Evolutionary conservation across 2,888 invertebrate genomes (phyloP).

Genomic region (Dynastes tityus): DNA sequence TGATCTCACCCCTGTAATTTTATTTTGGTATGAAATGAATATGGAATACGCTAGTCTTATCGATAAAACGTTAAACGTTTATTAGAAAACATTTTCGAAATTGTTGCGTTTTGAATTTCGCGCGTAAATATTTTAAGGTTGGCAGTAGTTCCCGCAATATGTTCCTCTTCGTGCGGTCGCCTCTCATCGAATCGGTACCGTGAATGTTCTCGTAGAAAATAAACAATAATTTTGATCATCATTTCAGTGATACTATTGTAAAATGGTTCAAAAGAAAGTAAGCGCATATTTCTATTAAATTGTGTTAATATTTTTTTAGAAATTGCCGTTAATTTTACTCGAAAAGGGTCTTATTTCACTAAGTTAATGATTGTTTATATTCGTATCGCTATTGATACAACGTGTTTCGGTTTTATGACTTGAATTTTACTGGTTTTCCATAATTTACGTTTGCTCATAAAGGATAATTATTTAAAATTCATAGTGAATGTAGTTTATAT

Average conservation of each 20-base stretch:
- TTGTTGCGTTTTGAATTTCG: conserved; percentile 31
- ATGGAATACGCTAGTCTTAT: neutral
- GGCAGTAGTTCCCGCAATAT: conserved; percentile 29
- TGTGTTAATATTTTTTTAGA: conserved; percentile 27
- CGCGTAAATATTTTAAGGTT: conserved; percentile 21
- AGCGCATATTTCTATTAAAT: conserved; percentile 39
- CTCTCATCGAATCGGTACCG: conserved; percentile 30
- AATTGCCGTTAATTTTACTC: neutral
- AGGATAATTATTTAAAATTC: neutral
- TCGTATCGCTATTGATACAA: neutral
- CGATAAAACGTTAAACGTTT: conserved; percentile 19
- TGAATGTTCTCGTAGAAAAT: conserved; percentile 30
- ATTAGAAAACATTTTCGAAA: neutral
- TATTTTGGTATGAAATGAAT: neutral
- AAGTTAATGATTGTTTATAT: conserved; percentile 13
- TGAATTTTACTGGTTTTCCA: neutral
- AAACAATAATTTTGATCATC: conserved; percentile 48
- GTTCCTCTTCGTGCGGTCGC: conserved; percentile 47
- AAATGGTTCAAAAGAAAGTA: conserved; percentile 68
- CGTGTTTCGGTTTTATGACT: conserved; percentile 28
- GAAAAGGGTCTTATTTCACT: neutral
- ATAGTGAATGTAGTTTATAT: conserved; percentile 12
- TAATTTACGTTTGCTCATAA: neutral
- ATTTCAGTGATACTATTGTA: conserved; percentile 48
- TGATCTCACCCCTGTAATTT: neutral